Base-by-base conservation (phyloP, 1,140 invertebrate species). In the Melipona quadrifasciata region DNA sequence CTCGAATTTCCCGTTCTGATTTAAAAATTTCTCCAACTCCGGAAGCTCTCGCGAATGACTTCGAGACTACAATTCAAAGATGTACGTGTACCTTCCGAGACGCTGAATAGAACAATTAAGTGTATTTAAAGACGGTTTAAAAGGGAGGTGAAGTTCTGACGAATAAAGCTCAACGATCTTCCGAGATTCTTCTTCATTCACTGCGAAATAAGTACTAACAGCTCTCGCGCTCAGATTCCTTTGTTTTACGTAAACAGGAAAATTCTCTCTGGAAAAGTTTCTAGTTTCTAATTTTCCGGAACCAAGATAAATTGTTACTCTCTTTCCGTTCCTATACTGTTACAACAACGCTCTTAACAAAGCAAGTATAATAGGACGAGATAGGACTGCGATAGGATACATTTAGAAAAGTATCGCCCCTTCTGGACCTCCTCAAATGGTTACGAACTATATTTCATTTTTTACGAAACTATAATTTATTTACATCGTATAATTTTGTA, bases 141-240 rank as follows among this genome's bases (percentile, higher is more conserved):
- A 31, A 16, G 19, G 27, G 65, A 67, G 31, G 19, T 67, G 17
- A 65, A 65, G 17, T 67, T 34, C 27, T 8, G 17, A 67, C 65
- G 16, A 67, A 19, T 67, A 34, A 67, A 21, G 8, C 31, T 67
- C 27, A 17, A 34, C 17, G 27, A 17, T 19, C 6, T 34, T 11
- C 17, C 65, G 11, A 67, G 16, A 67, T 67, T 31, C 65, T 67
- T 67, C 65, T 67, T 67, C 65, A 67, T 67, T 67, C 65, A 19
- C 31, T 11, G 17, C 31, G 65, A 67, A 67, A 34, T 34, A 34
- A 67, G 31, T 67, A 67, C 65, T 67, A 67, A 67, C 31, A 67
- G 31, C 65, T 67, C 31, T 34, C 31, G 10, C 65, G 65, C 31
- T 31, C 65, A 10, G 65, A 34, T 67, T 34, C 31, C 65, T 34